A percentile compares a stretch with the other conserved stretches of the same genome.
These are phyloP conservation scores for Dyspetes luteomarginatus DNA, from an alignment of 2,888 invertebrate species.

Conservation along the genomic window DNA sequence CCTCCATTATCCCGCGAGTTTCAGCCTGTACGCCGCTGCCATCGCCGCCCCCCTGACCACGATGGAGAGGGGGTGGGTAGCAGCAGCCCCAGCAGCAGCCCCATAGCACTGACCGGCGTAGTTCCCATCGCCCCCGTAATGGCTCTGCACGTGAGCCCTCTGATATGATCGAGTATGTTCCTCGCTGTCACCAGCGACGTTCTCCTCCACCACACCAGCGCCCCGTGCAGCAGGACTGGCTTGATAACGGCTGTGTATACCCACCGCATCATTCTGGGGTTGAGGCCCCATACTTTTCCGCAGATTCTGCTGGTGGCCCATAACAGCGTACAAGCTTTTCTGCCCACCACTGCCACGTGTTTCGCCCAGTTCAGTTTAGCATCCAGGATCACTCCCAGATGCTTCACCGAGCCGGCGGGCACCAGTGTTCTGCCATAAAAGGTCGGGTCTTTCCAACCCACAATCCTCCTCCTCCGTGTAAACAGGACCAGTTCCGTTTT, in stretches of 20 bases:
- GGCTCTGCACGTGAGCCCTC: conserved; percentile 46
- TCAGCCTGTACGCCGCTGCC: conserved; percentile 65
- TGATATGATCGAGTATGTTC: conserved; percentile 38
- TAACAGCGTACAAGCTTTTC: conserved; percentile 1
- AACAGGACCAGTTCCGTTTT: conserved; percentile 48
- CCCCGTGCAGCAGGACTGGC: conserved; percentile 36
- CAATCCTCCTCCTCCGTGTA: conserved; percentile 22
- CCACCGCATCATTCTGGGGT: conserved; percentile 53
- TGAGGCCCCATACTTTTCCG: conserved; percentile 51
- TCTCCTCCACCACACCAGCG: conserved; percentile 42
- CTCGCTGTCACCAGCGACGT: conserved; percentile 21
- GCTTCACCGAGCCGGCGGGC: conserved; percentile 19
- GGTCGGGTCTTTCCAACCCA: not conserved
- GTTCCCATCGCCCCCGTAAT: conserved; percentile 55
- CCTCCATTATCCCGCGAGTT: not conserved
- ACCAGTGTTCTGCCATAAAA: not conserved
- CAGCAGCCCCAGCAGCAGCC: conserved; percentile 40
- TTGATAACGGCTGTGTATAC: conserved; percentile 55
- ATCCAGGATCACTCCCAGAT: conserved; percentile 51
- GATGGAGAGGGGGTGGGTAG: conserved; percentile 27
- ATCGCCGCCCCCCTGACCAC: conserved; percentile 33
- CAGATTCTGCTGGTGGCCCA: conserved; percentile 10
- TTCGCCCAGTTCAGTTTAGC: conserved; percentile 46
- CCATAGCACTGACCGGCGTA: conserved; percentile 35
- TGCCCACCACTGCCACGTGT: conserved; percentile 16